Conservation (phyloP, 2,113 vertebrate genomes). For the Cygnus atratus region DNA sequence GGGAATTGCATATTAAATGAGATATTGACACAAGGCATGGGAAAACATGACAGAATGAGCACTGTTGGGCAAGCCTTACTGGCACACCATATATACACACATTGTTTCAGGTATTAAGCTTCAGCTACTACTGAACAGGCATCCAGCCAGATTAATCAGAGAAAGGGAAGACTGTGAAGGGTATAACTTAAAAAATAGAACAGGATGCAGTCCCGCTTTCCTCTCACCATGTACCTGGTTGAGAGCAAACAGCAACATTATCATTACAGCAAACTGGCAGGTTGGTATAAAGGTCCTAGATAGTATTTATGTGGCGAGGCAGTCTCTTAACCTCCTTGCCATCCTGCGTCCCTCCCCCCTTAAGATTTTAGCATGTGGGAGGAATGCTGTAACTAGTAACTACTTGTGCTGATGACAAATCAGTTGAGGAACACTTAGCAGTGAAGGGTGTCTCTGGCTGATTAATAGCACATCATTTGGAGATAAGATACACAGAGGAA, state of each 20-base stretch:
- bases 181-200: constrained; percentile 22
- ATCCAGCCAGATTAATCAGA: constrained; percentile 14
- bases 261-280: constrained; percentile 18
- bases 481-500: constrained; percentile 69
- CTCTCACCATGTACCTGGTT: neutral
- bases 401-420: constrained; percentile 72
- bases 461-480: constrained; percentile 69
- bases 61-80: neutral
- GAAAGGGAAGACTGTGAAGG: constrained; percentile 21
- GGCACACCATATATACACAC: neutral
- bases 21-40: constrained; percentile 12
- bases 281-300: constrained; percentile 60
- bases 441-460: constrained; percentile 67
- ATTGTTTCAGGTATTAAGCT: constrained; percentile 26
- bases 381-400: constrained; percentile 72
- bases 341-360: neutral
- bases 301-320: constrained; percentile 41
- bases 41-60: constrained; percentile 16
- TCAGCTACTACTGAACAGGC: constrained; percentile 24
- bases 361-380: constrained; percentile 59
- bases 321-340: constrained; percentile 17
- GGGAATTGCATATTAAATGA: neutral
- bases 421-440: constrained; percentile 66
- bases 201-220: neutral
- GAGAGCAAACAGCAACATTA: constrained; percentile 25